phyloP scores from a whole-genome alignment of 2,113 vertebrate genomes.

The Todiramphus saurophagus region DNA sequence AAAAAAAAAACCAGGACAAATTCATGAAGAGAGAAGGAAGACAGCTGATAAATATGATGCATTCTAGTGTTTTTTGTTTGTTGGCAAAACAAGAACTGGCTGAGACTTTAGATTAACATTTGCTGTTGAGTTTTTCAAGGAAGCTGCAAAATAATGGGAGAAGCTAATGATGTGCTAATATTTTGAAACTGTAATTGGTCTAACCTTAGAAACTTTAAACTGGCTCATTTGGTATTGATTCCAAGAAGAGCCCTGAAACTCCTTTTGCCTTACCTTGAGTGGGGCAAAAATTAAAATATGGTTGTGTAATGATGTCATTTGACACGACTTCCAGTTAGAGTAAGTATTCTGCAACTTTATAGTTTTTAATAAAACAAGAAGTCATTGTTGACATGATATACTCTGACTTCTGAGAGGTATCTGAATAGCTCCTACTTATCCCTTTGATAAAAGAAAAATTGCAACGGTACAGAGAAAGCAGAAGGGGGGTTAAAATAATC shows the following conservation, averaged over 20 bases:
- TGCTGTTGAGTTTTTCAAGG: background rate
- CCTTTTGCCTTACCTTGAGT: background rate
- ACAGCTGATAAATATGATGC: background rate
- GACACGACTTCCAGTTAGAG: background rate
- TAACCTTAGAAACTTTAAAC: background rate
- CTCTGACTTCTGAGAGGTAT: background rate
- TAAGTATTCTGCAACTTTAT: background rate
- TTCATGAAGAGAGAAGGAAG: background rate
- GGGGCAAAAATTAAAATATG: background rate
- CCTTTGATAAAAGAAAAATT: background rate
- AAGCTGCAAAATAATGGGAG: background rate
- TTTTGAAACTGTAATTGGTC: background rate
- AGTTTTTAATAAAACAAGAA: background rate
- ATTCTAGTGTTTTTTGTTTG: background rate
- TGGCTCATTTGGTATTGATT: background rate
- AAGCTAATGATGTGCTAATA: background rate
- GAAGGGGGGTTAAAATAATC: background rate
- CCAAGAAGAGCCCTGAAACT: background rate
- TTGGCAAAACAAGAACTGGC: background rate
- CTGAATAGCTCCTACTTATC: background rate
- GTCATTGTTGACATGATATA: background rate
- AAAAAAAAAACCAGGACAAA: background rate
- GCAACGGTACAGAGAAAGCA: background rate
- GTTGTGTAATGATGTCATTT: background rate
- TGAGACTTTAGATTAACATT: background rate